Evolutionary conservation across 2,888 invertebrate genomes (phyloP).

Genomic region (Pharmacophagus antenor): DNA sequence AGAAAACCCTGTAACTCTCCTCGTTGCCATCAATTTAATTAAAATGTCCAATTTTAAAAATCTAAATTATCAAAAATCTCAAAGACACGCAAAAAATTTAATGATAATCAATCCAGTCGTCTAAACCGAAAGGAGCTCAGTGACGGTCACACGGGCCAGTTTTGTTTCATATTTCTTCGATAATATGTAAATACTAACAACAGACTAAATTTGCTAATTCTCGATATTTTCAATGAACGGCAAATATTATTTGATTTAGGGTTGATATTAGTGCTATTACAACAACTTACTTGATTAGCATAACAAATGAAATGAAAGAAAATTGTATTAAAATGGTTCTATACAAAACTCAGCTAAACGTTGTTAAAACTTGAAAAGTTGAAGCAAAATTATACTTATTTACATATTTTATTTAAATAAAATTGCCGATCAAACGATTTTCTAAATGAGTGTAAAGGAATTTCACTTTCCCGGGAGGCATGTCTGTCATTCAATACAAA

Average conservation of each 20-base stretch:
- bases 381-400: constrained; percentile 20
- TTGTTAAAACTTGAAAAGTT: not conserved
- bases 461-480: constrained; percentile 55
- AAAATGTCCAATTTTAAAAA: too few species aligned
- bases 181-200: not conserved
- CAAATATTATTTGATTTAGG: too few species aligned
- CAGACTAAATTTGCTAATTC: too few species aligned
- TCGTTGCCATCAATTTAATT: too few species aligned
- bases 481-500: constrained; percentile 48
- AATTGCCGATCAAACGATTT: constrained; percentile 11
- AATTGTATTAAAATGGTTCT: too few species aligned
- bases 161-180: not conserved
- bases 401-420: too few species aligned
- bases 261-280: not conserved
- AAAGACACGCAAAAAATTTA: not conserved
- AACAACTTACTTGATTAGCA: not conserved
- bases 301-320: not conserved
- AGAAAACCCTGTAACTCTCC: too few species aligned
- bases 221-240: too few species aligned
- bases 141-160: not conserved
- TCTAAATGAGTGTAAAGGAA: constrained; percentile 36
- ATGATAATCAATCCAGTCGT: not conserved
- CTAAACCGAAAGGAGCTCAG: not conserved
- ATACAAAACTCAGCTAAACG: not conserved
- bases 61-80: too few species aligned